phyloP scores from a whole-genome alignment of 2,113 vertebrate genomes.

The Leiothrix lutea region DNA sequence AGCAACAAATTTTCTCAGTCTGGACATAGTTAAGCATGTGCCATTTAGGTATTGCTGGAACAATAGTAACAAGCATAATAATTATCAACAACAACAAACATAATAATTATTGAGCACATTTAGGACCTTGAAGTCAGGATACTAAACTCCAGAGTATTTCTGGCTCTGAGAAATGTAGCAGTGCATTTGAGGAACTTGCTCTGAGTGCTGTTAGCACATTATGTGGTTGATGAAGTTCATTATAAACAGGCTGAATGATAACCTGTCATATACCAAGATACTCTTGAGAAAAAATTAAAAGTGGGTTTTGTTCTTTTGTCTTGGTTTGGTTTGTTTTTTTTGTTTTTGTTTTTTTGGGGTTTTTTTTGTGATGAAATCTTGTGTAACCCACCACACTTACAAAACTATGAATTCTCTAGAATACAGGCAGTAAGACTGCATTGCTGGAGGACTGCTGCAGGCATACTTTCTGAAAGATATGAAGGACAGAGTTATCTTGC shows the following conservation, averaged over 20 bases:
- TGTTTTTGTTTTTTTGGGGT: too few species aligned
- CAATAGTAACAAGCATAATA: not conserved
- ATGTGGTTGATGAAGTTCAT: not conserved
- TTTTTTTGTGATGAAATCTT: not conserved
- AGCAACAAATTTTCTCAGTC: not conserved
- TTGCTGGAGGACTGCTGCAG: not conserved
- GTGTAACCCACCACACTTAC: not conserved
- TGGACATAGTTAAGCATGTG: not conserved
- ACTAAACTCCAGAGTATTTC: not conserved
- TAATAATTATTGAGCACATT: not conserved
- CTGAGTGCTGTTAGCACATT: not conserved
- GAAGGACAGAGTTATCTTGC: not conserved
- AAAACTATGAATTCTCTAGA: not conserved
- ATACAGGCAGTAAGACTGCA: not conserved
- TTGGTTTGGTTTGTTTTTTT: not conserved
- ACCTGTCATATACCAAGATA: not conserved
- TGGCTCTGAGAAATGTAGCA: rapidly evolving
- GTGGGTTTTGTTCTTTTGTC: not conserved
- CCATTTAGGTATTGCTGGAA: not conserved
- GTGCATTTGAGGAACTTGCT: rapidly evolving
- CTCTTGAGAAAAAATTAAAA: not conserved
- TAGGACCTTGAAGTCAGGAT: not conserved
- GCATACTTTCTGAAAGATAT: not conserved
- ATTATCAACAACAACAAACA: not conserved
- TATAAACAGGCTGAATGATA: not conserved